Conservation (phyloP, 2,888 invertebrate genomes). For the Calliphora vomitoria region DNA sequence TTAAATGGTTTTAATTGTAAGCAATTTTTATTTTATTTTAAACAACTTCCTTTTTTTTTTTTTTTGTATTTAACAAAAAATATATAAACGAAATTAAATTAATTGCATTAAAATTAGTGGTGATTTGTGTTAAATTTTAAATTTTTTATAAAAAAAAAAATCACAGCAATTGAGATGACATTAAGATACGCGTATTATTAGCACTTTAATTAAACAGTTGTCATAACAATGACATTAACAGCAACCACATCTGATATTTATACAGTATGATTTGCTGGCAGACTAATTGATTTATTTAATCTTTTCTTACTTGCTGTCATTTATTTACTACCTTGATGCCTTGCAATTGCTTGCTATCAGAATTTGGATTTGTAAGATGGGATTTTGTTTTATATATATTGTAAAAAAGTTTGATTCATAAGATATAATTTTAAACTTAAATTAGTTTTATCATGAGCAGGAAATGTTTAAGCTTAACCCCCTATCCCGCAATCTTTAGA, state of each 20-base stretch:
- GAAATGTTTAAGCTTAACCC: slow-evolving; percentile 5
- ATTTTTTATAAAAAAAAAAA: slow-evolving; percentile 28
- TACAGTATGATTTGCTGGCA: neutral
- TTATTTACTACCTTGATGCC: neutral
- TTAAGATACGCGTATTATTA: slow-evolving; percentile 58
- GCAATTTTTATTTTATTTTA: slow-evolving; percentile 39
- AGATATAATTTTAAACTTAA: neutral
- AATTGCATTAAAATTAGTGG: slow-evolving; percentile 51
- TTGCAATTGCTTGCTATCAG: neutral
- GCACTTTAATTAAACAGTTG: slow-evolving; percentile 39
- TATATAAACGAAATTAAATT: slow-evolving; percentile 41
- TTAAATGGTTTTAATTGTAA: slow-evolving; percentile 65
- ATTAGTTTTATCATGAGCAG: slow-evolving; percentile 27
- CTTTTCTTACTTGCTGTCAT: neutral
- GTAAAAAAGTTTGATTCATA: neutral
- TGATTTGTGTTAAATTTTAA: slow-evolving; percentile 56
- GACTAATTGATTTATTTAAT: slow-evolving; percentile 42
- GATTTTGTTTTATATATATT: no score
- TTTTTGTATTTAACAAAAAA: neutral
- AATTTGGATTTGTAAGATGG: slow-evolving; percentile 5
- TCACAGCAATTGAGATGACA: slow-evolving; percentile 50
- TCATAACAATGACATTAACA: slow-evolving; percentile 43
- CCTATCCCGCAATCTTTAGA: no score
- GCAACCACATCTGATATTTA: neutral
- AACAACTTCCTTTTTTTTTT: slow-evolving; percentile 52